phyloP scores from a whole-genome alignment of 1,140 invertebrate species.

The Camponotus pennsylvanicus region DNA sequence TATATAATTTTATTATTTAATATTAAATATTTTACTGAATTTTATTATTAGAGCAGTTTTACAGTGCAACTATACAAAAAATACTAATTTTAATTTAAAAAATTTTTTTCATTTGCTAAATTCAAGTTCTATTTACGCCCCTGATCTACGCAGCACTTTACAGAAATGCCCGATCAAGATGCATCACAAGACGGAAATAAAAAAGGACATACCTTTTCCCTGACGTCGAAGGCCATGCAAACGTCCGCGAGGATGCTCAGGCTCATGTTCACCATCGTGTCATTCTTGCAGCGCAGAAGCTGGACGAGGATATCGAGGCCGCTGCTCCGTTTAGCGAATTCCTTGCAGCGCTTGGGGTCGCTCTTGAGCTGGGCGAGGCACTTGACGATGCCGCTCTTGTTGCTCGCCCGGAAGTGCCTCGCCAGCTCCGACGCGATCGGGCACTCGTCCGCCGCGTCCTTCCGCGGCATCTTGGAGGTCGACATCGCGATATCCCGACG shows the following conservation, averaged over 20 bases:
- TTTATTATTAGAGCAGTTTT: too few relatives aligned
- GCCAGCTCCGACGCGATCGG: constrained; percentile 70
- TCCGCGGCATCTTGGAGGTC: background rate
- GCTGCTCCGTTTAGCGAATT: constrained; percentile 68
- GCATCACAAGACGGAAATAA: background rate
- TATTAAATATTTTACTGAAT: too few relatives aligned
- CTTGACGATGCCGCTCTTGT: constrained; percentile 70
- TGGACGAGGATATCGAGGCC: constrained; percentile 75
- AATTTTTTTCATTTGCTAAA: background rate
- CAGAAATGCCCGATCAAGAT: too few relatives aligned
- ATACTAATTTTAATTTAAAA: too few relatives aligned
- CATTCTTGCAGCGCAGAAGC: constrained; percentile 74
- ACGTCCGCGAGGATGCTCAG: constrained; percentile 81
- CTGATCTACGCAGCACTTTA: background rate
- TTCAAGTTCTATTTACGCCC: background rate
- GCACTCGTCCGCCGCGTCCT: constrained; percentile 55
- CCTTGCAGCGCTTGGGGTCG: constrained; percentile 76
- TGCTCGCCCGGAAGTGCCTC: constrained; percentile 71
- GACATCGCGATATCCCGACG: background rate
- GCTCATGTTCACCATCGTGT: constrained; percentile 75
- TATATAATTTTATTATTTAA: too few relatives aligned
- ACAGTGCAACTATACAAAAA: too few relatives aligned
- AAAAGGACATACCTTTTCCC: constrained; percentile 74
- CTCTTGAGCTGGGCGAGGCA: constrained; percentile 76
- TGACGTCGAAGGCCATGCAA: constrained; percentile 73